Evolutionary conservation across 2,113 vertebrate genomes (phyloP).

Genomic region (Physeter macrocephalus): DNA sequence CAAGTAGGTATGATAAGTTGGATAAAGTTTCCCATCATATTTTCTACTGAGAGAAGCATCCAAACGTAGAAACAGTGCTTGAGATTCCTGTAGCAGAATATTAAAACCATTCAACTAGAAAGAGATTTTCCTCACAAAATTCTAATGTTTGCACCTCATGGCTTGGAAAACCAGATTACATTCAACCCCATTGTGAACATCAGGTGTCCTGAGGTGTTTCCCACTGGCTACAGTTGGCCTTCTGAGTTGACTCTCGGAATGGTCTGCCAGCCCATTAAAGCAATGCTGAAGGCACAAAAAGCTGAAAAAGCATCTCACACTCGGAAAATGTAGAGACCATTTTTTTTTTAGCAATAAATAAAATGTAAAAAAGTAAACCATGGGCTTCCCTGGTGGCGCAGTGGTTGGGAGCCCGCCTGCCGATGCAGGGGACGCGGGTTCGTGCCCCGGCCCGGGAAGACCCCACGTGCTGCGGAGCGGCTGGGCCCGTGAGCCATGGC

Average conservation of each 20-base stretch:
- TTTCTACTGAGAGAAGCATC: neutral
- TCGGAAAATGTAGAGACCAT: neutral
- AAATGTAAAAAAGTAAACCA: neutral
- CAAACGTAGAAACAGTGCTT: neutral
- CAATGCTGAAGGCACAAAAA: neutral
- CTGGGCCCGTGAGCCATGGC: too few species aligned
- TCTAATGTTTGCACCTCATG: constrained; percentile 48
- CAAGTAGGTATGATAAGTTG: constrained; percentile 40
- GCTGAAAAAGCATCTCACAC: neutral
- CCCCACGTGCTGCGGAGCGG: too few species aligned
- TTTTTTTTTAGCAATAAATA: neutral
- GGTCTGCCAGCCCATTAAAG: neutral
- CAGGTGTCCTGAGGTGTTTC: constrained; percentile 42
- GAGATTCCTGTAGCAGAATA: neutral
- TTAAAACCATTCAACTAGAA: constrained; percentile 57
- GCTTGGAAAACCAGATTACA: constrained; percentile 61
- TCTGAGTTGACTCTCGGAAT: neutral
- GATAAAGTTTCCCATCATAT: constrained; percentile 23
- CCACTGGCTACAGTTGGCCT: neutral
- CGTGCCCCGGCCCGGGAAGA: too few species aligned
- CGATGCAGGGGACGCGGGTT: too few species aligned
- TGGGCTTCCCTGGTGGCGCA: too few species aligned
- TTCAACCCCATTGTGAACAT: constrained; percentile 23
- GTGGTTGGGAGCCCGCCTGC: too few species aligned
- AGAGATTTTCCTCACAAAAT: constrained; percentile 35